phyloP scores from a whole-genome alignment of 2,797 vertebrate genomes.

The Protosalanx chinensis region DNA sequence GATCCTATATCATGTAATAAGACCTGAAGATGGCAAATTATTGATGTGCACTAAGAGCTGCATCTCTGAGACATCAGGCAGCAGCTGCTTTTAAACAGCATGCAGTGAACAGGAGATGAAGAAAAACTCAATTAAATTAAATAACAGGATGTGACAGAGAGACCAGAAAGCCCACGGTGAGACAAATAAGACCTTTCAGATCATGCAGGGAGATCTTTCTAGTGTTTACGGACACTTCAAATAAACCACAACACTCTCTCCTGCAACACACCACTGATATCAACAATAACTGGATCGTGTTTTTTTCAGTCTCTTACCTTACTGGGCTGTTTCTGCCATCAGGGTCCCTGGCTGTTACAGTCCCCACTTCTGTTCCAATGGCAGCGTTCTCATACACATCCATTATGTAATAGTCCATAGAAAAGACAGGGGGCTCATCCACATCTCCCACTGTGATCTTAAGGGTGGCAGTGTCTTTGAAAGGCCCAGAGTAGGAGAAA shows the following conservation, averaged over 20 bases:
- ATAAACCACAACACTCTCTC: too few relatives aligned
- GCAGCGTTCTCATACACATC: slow-evolving; percentile 91
- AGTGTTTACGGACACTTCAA: too few relatives aligned
- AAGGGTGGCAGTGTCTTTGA: slow-evolving; percentile 89
- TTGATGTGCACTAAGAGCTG: slow-evolving; percentile 30
- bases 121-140: neutral
- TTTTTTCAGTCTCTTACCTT: slow-evolving; percentile 75
- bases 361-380: slow-evolving; percentile 84
- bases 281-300: too few relatives aligned
- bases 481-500: slow-evolving; percentile 90
- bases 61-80: neutral
- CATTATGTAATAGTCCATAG: slow-evolving; percentile 90
- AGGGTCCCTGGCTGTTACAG: slow-evolving; percentile 88
- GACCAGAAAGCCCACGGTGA: too few relatives aligned
- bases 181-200: too few relatives aligned
- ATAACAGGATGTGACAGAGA: too few relatives aligned
- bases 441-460: slow-evolving; percentile 95
- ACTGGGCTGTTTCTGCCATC: slow-evolving; percentile 87
- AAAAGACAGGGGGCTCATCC: slow-evolving; percentile 92
- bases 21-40: slow-evolving; percentile 23
- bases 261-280: too few relatives aligned
- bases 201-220: too few relatives aligned
- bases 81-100: neutral
- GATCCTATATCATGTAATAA: slow-evolving; percentile 27
- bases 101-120: neutral